These are phyloP conservation scores for Cossypha heuglini DNA, from an alignment of 2,797 vertebrate species.

Conservation along the genomic window DNA sequence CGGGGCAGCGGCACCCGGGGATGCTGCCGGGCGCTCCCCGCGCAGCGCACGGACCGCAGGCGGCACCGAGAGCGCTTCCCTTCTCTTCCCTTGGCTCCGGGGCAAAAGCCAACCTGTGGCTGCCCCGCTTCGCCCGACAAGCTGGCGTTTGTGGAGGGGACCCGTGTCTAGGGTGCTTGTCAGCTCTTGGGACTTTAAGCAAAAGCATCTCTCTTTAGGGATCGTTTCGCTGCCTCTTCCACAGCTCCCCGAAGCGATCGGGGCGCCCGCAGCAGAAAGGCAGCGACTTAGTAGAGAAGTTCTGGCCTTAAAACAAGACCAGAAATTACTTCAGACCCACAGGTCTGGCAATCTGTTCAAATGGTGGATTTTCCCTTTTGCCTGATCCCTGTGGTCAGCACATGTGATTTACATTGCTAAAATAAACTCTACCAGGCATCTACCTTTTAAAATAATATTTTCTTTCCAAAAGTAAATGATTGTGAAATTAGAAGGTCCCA, in stretches of 20 bases:
- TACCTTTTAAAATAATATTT: constrained; percentile 45
- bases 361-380: neutral
- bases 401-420: constrained; percentile 54
- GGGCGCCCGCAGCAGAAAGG: neutral
- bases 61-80: neutral
- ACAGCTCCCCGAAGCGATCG: neutral
- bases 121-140: neutral
- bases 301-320: neutral
- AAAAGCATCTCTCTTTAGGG: neutral
- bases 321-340: neutral
- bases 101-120: neutral
- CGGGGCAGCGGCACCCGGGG: neutral
- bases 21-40: neutral
- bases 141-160: neutral
- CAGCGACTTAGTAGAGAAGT: neutral
- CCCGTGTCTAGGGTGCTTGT: neutral
- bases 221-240: neutral
- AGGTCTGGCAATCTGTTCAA: neutral
- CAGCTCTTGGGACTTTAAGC: neutral
- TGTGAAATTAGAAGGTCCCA: constrained; percentile 32
- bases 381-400: neutral
- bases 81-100: neutral
- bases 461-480: constrained; percentile 46
- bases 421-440: constrained; percentile 6
- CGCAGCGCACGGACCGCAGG: too few relatives aligned